Evolutionary conservation across 2,888 invertebrate genomes (phyloP), one percentile per base, ranked within the genome.

Genomic region (Ectemnius continuus): DNA sequence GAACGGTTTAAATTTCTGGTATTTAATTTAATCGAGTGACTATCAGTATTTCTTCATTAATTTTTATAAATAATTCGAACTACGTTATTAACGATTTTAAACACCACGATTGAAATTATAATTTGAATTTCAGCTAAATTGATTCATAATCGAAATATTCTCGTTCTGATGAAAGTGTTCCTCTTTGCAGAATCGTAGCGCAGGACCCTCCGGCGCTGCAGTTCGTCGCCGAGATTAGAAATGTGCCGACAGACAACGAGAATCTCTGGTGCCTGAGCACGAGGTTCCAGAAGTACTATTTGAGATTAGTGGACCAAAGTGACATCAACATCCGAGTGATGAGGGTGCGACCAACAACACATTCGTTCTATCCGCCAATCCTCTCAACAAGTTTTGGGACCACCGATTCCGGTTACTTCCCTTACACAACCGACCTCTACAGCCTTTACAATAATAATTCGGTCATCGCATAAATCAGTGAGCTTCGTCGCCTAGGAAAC

Each of bases 251-350:
- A 0, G 96, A 96, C 90, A 93, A 93, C 48, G 94, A 94, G 6
- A 93, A 93, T 63, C 88, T 96, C n/a, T 97, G 96, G 94, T 91
- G 93, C 4, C 91, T 97, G 47, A 93, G 95, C 1, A 94, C 96
- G 0, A 93, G 95, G 72, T 96, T 97, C 92, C 97, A 97, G 85
- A 95, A 95, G 83, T 96, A 94, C 92, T 96, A 96, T 92, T 91
- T 94, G 71, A 94, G 94, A 83, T 93, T 94, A 48, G 92, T 95
- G 14, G 94, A 94, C 86, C 91, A 93, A 0, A 92, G 93, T 65
- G 96, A 96, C 89, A 92, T 94, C 47, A 97, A 97, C 88, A 92
- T 96, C 64, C 93, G 96, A 69, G 92, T 97, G n/a, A 84, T 96
- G 64, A 93, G 96, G 63, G 91, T 95, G 83, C 82, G 83, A 2